Evolutionary conservation across 2,888 invertebrate genomes (phyloP), one percentile per base, ranked within the genome.

Genomic region (Drosophila conformis): DNA sequence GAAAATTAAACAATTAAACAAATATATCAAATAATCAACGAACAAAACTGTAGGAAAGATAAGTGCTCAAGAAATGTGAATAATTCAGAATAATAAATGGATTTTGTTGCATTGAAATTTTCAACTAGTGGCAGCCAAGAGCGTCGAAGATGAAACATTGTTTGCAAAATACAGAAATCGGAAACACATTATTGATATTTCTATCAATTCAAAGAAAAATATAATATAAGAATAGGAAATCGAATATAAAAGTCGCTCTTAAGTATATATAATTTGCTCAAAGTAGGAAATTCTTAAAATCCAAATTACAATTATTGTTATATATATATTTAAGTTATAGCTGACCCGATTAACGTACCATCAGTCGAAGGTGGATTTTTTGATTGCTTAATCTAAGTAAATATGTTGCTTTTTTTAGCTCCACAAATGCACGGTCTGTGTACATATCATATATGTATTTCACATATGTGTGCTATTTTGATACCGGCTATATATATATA

Each of bases 381-480:
- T 6, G 6, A 57, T 21, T 21, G 21, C 42, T 31, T 6, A 21
- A 57, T 29, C 6, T 13, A 51, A 29, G 51, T 51, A 51, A 51
- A 29, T 29, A 29, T 6, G 4, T 4, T 2, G 13, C 29, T n/a
- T 6, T 8, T 21, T 13, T 36, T 51, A 52, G n/a, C 46, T 11
- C 0, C 31, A 27, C 27, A 21, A 29, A 59, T 27, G 49, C 4
- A 48, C 21, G 25, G 13, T 42, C 21, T 42, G 7, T 13, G 13
- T 7, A 2, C n/a, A 40, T 21, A n/a, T 2, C 1, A 25, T 35
- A 4, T 36, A 10, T 15, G 21, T 21, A 25, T 15, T 15, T 48
- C 18, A 38, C 33, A 27, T 38, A 38, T 66, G 27, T 67, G 83
- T 71, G 72, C 59, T 57, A 72, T 75, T 72, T 79, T 57, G 38